Evolutionary conservation across 1,140 invertebrate species (phyloP), one percentile per base, ranked within the genome.

Genomic region (Nautilus pompilius): DNA sequence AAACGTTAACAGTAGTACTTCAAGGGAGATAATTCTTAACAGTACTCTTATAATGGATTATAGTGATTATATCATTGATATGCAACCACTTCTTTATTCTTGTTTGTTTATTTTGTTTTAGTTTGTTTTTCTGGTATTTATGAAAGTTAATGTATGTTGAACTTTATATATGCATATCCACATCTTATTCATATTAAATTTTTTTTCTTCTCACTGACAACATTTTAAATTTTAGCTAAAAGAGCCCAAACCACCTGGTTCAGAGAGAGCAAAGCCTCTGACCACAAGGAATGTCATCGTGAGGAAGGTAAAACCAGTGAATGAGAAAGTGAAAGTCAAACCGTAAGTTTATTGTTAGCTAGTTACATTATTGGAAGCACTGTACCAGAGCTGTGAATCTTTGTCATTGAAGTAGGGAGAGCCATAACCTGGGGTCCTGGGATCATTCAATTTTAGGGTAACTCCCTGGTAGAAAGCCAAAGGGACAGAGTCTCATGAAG

Each of bases 301-400:
- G 1, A 53, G 71, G 28, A 80, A 81, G 61, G 54, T 75, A 45
- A 74, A 73, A 64, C 76, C 75, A 28, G 65, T 67, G 0, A 68
- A 69, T 2, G 75, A 74, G 58, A 51, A 65, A 54, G 69, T 76
- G 49, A 74, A 74, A 63, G 71, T 74, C 5, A 76, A 68, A 57
- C 71, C 73, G 26, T 70, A 69, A 69, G 49, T 67, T 73, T 76
- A 56, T 29, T 8, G 29, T 60, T 26, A 28, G 15, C 28, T 15
- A 17, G 5, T 20, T 49, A 30, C 24, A 53, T n/a, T 54, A 49
- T 60, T 55, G 30, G 13, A 34, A 24, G 15, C 22, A 24, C 2
- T 2, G 22, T 20, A 13, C 29, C n/a, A 48, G 30, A 22, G n/a
- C 15, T 48, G 22, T 17, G 10, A 0, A 60, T 28, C 22, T 29